phyloP scores from a whole-genome alignment of 2,888 invertebrate genomes.

The Sinodicranocentrus sp. region DNA sequence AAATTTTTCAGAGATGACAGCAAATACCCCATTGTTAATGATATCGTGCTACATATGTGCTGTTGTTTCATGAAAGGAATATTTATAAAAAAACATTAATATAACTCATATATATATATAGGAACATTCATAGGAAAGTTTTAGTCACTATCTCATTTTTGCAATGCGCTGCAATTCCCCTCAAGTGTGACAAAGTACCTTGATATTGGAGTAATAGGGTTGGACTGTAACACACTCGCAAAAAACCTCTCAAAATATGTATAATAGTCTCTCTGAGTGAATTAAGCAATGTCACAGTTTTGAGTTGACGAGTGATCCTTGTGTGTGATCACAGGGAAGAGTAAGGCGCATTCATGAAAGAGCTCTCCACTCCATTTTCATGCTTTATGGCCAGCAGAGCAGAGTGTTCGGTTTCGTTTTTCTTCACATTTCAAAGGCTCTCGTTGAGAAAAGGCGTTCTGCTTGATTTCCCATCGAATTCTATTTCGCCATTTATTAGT shows the following conservation, averaged over 20 bases:
- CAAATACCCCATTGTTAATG: too few relatives aligned
- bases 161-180: not conserved
- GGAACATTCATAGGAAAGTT: too few relatives aligned
- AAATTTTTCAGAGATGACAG: too few relatives aligned
- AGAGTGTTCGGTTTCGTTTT: slow-evolving; percentile 25
- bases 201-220: not conserved
- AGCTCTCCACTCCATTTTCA: slow-evolving; percentile 36
- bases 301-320: not conserved
- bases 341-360: not conserved
- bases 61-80: too few relatives aligned
- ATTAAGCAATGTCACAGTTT: slow-evolving; percentile 8
- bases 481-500: slow-evolving; percentile 10
- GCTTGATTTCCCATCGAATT: slow-evolving; percentile 46
- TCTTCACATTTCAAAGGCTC: slow-evolving; percentile 26
- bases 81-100: too few relatives aligned
- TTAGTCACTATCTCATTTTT: too few relatives aligned
- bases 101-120: too few relatives aligned
- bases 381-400: slow-evolving; percentile 52
- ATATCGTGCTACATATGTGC: too few relatives aligned
- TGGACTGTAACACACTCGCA: too few relatives aligned
- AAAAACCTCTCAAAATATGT: too few relatives aligned
- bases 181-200: not conserved
- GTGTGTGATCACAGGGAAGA: not conserved
- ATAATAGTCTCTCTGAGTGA: too few relatives aligned
- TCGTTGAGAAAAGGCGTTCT: slow-evolving; percentile 12